A percentile compares a stretch with the other conserved stretches of the same genome.
Conservation (phyloP, 2,113 vertebrate genomes). For the Lagopus muta region DNA sequence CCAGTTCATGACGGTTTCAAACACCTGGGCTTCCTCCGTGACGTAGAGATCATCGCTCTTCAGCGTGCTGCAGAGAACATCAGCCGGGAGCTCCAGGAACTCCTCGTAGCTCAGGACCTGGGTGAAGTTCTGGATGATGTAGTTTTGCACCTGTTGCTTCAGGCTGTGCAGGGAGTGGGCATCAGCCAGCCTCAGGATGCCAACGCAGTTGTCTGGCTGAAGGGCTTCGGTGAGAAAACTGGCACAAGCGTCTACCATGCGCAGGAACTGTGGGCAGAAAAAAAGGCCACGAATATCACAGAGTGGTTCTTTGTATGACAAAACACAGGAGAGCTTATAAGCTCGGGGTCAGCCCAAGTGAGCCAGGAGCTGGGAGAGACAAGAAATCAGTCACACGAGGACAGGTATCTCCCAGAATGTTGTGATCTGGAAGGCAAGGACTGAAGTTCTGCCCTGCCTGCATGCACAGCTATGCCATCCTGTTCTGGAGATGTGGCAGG, state of each 20-base stretch:
- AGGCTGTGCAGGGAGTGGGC: slow-evolving; percentile 84
- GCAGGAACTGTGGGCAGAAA: slow-evolving; percentile 84
- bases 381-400: neutral
- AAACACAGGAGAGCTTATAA: neutral
- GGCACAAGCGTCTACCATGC: slow-evolving; percentile 92
- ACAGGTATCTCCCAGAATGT: neutral
- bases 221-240: slow-evolving; percentile 89
- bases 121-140: slow-evolving; percentile 90
- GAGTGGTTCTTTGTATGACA: neutral
- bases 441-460: neutral
- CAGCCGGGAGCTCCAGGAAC: slow-evolving; percentile 86
- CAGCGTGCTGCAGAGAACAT: slow-evolving; percentile 84
- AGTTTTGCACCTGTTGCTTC: slow-evolving; percentile 84
- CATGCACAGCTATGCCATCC: neutral
- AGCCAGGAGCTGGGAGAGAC: neutral
- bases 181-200: slow-evolving; percentile 90
- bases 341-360: neutral
- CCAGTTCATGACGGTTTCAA: slow-evolving; percentile 91
- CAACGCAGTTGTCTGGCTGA: slow-evolving; percentile 91
- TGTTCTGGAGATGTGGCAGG: neutral
- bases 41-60: slow-evolving; percentile 89
- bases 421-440: neutral
- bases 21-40: slow-evolving; percentile 90
- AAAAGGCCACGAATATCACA: neutral
- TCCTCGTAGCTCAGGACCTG: slow-evolving; percentile 87